These are phyloP conservation scores for Agrilus biguttatus DNA, from an alignment of 2,888 invertebrate species.

Conservation along the genomic window DNA sequence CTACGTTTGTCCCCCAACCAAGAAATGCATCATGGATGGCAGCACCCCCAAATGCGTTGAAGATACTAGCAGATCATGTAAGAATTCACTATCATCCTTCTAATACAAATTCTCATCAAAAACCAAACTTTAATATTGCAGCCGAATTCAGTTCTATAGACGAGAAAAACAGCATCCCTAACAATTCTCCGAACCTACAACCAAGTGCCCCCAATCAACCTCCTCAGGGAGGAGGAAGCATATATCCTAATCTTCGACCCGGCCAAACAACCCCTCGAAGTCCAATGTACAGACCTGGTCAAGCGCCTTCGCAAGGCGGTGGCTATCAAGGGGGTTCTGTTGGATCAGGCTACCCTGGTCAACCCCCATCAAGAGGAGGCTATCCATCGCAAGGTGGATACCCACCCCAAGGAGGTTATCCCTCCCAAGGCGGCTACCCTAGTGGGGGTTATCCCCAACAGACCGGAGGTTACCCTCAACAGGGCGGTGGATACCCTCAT, in stretches of 20 bases:
- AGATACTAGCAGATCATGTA: constrained; percentile 11
- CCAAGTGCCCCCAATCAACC: constrained; percentile 6
- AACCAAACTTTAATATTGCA: no score
- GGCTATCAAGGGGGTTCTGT: constrained; percentile 25
- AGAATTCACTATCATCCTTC: no score
- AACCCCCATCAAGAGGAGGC: constrained; percentile 7
- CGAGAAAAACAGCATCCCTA: not conserved
- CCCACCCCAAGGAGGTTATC: constrained; percentile 11
- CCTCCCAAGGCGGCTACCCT: constrained; percentile 11
- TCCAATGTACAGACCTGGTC: constrained; percentile 14
- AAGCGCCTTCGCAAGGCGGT: constrained; percentile 10
- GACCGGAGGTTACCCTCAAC: constrained; percentile 7
- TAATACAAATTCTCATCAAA: no score
- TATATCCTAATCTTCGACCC: constrained; percentile 19
- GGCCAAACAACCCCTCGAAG: constrained; percentile 24
- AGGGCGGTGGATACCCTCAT: constrained; percentile 10
- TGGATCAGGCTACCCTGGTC: constrained; percentile 25
- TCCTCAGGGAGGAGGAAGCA: constrained; percentile 7
- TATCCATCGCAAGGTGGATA: constrained; percentile 14
- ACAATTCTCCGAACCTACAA: constrained; percentile 3
- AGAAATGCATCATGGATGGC: constrained; percentile 26
- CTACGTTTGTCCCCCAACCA: constrained; percentile 29
- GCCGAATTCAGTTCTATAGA: not conserved
- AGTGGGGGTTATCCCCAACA: constrained; percentile 4
- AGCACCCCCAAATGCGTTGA: constrained; percentile 27